Evolutionary conservation across 2,797 vertebrate genomes (phyloP), one percentile per base, ranked within the genome.

Genomic region (Buphagus erythrorhynchus): DNA sequence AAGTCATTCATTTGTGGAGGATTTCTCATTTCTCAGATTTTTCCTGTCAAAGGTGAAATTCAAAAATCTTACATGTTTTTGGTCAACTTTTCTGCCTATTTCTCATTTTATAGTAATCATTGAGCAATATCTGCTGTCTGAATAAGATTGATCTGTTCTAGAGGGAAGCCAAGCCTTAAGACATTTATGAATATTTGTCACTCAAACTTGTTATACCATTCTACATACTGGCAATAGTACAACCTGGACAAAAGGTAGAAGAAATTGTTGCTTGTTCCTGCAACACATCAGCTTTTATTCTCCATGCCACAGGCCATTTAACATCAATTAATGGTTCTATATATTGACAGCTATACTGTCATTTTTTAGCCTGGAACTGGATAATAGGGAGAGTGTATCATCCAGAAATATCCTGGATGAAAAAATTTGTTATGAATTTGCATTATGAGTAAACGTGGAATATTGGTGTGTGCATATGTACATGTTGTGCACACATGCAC

Each of bases 31-130:
- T 40, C 40, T 40, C 40, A 54, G 26, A 81, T 58, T 84, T 90
- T 88, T 81, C 15, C 66, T 40, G 26, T 46, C 61, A 54, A 80
- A 80, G 35, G 54, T 48, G 38, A 81, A 88, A 81, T 55, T 45
- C 20, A 49, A 22, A 74, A 61, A 61, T 62, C 29, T 43, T 42
- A 20, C 1, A 1, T 0, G 0, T 2, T 58, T 74, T 68, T 62
- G 3, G 5, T 31, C 57, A 19, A n/a, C n/a, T 73, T 79, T 57
- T 33, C 5, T 43, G 19, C 7, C 14, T 11, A 22, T 42, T 88
- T 88, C 38, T 61, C 31, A 66, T 58, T 78, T 84, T 57, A 52
- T 9, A 78, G 10, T 31, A 66, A 51, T 62, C 77, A 71, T 7
- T 61, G 45, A 86, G 46, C 86, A 68, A 71, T 33, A 33, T 16